These are phyloP conservation scores for Enteromius treurensis DNA, from an alignment of 2,797 vertebrate species.

Conservation along the genomic window DNA sequence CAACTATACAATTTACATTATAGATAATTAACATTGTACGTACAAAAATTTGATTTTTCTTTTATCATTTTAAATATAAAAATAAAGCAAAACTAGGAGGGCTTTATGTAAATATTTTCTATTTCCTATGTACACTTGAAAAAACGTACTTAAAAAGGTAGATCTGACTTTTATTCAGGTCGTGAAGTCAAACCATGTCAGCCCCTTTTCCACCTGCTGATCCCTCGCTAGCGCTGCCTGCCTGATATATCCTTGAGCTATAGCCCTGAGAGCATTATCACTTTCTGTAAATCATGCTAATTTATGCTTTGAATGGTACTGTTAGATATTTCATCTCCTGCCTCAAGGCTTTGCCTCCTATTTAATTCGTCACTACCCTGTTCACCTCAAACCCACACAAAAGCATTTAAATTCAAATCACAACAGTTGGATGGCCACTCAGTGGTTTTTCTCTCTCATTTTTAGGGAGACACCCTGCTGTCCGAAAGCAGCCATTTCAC, in stretches of 20 bases:
- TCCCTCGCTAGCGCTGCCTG: constrained; percentile 2
- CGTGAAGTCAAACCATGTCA: constrained; percentile 4
- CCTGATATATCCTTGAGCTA: constrained; percentile 30
- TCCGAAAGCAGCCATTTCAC: constrained; percentile 92
- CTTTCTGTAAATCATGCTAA: constrained; percentile 54
- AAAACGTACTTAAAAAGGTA: background rate
- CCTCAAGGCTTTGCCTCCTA: constrained; percentile 34
- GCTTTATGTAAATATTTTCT: background rate
- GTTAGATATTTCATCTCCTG: constrained; percentile 36
- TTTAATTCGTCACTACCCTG: constrained; percentile 36
- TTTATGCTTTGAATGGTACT: constrained; percentile 51
- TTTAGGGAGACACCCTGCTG: constrained; percentile 87
- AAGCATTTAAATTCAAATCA: constrained; percentile 30
- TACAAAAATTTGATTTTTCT: background rate
- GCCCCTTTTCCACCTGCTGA: constrained; percentile 10
- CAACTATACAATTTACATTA: background rate
- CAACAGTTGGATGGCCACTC: background rate
- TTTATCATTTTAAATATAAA: background rate
- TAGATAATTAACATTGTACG: background rate
- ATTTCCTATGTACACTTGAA: background rate
- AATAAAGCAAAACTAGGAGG: background rate
- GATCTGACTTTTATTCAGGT: constrained; percentile 32
- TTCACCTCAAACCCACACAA: constrained; percentile 42
- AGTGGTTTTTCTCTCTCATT: constrained; percentile 38
- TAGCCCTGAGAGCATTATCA: constrained; percentile 41